These are phyloP conservation scores for Drosophila sechellia DNA, from an alignment of 1,140 invertebrate species.

Conservation along the genomic window DNA sequence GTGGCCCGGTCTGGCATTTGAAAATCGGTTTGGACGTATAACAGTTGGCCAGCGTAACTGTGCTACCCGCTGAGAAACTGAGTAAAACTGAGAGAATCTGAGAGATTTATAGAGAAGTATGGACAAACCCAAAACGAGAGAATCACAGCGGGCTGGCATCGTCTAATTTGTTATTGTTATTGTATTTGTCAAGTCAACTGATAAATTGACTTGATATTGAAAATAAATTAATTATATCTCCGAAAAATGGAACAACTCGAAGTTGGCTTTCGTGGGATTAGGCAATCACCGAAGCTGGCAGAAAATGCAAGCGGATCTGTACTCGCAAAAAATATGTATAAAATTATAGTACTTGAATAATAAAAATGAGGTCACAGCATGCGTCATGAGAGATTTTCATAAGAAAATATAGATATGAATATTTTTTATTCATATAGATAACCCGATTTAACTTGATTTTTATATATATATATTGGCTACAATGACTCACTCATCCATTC, in stretches of 20 bases:
- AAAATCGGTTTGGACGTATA: slow-evolving; percentile 59
- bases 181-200: slow-evolving; percentile 81
- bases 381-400: slow-evolving; percentile 28
- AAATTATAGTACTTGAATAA: slow-evolving; percentile 23
- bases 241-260: slow-evolving; percentile 54
- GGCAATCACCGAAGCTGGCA: slow-evolving; percentile 16
- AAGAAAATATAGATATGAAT: slow-evolving; percentile 19
- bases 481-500: slow-evolving; percentile 4
- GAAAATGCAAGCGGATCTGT: slow-evolving; percentile 17
- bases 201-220: slow-evolving; percentile 83
- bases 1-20: slow-evolving; percentile 44
- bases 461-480: slow-evolving; percentile 1
- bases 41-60: slow-evolving; percentile 45
- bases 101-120: slow-evolving; percentile 1
- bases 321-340: slow-evolving; percentile 8
- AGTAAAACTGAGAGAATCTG: slow-evolving; percentile 8
- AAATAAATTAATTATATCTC: slow-evolving; percentile 77
- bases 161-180: slow-evolving; percentile 70
- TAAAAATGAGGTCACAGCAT: slow-evolving; percentile 44
- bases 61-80: slow-evolving; percentile 36
- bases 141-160: slow-evolving; percentile 11
- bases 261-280: slow-evolving; percentile 30
- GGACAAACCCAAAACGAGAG: not conserved
- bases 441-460: slow-evolving; percentile 6
- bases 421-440: slow-evolving; percentile 8